These are phyloP conservation scores for Bos indicus DNA, from an alignment of 2,113 vertebrate species.

Conservation along the genomic window DNA sequence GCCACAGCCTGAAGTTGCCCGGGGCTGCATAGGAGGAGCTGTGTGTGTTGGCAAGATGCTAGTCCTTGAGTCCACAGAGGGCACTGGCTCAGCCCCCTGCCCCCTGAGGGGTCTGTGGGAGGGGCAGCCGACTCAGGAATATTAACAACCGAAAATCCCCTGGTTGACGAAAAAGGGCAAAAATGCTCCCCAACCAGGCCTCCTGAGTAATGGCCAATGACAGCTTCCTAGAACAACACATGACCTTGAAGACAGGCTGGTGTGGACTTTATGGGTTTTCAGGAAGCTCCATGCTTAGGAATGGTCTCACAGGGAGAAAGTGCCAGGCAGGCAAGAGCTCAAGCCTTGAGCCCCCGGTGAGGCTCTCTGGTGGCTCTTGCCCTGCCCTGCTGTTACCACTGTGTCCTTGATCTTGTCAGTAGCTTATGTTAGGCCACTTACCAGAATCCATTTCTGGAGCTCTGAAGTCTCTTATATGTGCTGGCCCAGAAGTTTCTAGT, in stretches of 20 bases:
- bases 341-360: accelerated
- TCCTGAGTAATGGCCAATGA: not conserved
- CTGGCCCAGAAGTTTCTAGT: not conserved
- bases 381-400: not conserved
- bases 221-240: not conserved
- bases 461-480: not conserved
- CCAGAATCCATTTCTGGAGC: not conserved
- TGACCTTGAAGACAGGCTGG: not conserved
- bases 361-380: not conserved
- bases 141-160: not conserved
- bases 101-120: not conserved
- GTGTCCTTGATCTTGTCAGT: not conserved
- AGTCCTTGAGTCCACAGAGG: not conserved
- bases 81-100: not conserved
- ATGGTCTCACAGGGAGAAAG: not conserved
- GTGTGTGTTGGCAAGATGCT: no score
- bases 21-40: no score
- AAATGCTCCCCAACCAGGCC: not conserved
- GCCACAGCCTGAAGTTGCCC: accelerated
- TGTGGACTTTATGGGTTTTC: not conserved
- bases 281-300: not conserved
- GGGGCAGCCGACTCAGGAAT: not conserved
- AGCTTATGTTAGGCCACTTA: not conserved
- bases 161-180: not conserved
- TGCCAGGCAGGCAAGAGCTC: not conserved